Percentiles rank a stretch among this genome's conserved stretches.
These are phyloP conservation scores for Holothuria glaberrima DNA, from an alignment of 35 echinoderm and acorn worm species.

Conservation along the genomic window DNA sequence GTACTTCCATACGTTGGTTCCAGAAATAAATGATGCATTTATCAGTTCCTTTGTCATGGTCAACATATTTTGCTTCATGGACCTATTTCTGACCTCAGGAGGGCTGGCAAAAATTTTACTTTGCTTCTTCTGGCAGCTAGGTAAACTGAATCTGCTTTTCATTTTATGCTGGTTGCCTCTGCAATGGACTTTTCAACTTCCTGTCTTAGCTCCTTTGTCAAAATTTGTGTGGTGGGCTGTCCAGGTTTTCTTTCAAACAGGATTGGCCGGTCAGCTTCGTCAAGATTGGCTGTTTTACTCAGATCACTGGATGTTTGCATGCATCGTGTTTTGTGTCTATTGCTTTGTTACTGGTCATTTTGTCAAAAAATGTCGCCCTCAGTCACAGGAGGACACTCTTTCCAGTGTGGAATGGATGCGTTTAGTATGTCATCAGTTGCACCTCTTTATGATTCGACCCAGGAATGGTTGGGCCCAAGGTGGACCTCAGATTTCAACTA, in stretches of 20 bases:
- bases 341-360: conserved; percentile 59
- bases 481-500: conserved; percentile 47
- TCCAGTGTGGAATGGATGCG: conserved; percentile 79
- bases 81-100: conserved; percentile 74
- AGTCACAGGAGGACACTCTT: conserved; percentile 60
- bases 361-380: conserved; percentile 42
- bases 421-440: conserved; percentile 57
- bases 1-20: conserved; percentile 71
- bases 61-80: conserved; percentile 87
- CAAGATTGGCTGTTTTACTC: conserved; percentile 79
- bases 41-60: conserved; percentile 69
- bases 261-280: conserved; percentile 59
- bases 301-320: conserved; percentile 28
- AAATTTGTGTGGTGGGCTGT: conserved; percentile 59
- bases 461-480: conserved; percentile 28
- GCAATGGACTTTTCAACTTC: conserved; percentile 76
- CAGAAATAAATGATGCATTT: conserved; percentile 92
- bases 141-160: conserved; percentile 77
- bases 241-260: conserved; percentile 51
- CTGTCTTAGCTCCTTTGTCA: conserved; percentile 55
- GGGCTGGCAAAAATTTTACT: conserved; percentile 80
- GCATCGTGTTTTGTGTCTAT: conserved; percentile 56
- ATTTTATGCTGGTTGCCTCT: conserved; percentile 83
- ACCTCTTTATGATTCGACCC: conserved; percentile 79
- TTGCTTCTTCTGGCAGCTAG: conserved; percentile 76